Evolutionary conservation across 2,113 vertebrate species (phyloP).

Genomic region (Leptobrachium ailaonicum): DNA sequence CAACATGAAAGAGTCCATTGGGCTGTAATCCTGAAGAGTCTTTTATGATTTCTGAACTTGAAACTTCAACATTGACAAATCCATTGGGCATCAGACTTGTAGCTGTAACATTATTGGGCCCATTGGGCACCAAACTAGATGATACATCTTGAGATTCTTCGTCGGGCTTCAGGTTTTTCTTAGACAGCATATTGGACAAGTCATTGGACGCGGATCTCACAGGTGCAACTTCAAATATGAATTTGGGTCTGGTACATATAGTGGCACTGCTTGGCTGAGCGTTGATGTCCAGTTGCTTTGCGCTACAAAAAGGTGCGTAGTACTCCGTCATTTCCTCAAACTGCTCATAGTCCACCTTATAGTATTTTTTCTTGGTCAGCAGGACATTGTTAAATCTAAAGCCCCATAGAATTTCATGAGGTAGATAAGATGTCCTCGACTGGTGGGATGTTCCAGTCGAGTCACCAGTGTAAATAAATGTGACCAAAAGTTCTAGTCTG

Average conservation of each 20-base stretch:
- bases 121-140: constrained; percentile 18
- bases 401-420: constrained; percentile 90
- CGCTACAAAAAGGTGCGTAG: constrained; percentile 79
- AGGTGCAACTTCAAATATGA: background rate
- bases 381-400: constrained; percentile 88
- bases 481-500: constrained; percentile 91
- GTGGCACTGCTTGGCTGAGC: constrained; percentile 61
- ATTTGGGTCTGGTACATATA: constrained; percentile 22
- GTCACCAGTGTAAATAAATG: constrained; percentile 90
- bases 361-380: constrained; percentile 76
- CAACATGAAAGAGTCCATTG: background rate
- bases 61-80: constrained; percentile 45
- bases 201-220: background rate
- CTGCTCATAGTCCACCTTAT: constrained; percentile 84
- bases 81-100: constrained; percentile 63
- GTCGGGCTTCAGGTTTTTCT: background rate
- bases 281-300: constrained; percentile 77
- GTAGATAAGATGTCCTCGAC: constrained; percentile 85
- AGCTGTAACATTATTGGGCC: background rate
- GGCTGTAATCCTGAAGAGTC: too few relatives aligned
- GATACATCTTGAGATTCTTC: background rate
- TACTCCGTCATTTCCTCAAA: constrained; percentile 89
- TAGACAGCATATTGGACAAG: background rate
- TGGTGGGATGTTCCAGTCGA: constrained; percentile 90
- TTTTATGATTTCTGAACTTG: background rate